phyloP scores from a whole-genome alignment of 2,797 vertebrate species.

The Gobio occitaniae region DNA sequence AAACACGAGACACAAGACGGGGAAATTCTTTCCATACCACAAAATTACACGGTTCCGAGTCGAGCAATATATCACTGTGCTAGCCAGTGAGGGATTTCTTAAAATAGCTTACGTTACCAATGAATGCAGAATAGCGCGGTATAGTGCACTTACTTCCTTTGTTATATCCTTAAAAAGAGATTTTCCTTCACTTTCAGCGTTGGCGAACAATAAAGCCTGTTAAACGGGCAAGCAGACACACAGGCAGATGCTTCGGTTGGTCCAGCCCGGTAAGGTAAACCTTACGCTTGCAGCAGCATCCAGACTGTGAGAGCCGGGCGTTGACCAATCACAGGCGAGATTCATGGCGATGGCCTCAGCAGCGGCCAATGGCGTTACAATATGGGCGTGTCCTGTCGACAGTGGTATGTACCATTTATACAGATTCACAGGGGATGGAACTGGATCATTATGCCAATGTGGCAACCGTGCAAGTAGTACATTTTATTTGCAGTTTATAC shows the following conservation, averaged over 20 bases:
- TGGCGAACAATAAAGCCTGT: slow-evolving; percentile 61
- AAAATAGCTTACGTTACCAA: background rate
- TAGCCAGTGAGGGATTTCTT: background rate
- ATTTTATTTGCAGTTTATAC: no score
- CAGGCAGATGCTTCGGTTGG: slow-evolving; percentile 75
- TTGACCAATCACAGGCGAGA: slow-evolving; percentile 73
- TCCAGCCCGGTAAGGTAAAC: slow-evolving; percentile 65
- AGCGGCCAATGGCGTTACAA: slow-evolving; percentile 71
- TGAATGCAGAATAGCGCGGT: background rate
- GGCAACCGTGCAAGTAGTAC: background rate
- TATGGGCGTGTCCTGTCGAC: slow-evolving; percentile 69
- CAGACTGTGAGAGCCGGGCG: slow-evolving; percentile 59
- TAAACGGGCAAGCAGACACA: slow-evolving; percentile 64
- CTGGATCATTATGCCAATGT: background rate
- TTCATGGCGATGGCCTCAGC: slow-evolving; percentile 56
- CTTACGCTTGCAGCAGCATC: slow-evolving; percentile 73
- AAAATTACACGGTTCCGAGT: slow-evolving; percentile 21
- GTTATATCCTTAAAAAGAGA: slow-evolving; percentile 35
- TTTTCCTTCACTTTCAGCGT: slow-evolving; percentile 33
- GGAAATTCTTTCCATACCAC: slow-evolving; percentile 12
- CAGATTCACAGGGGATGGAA: slow-evolving; percentile 31
- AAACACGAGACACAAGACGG: background rate
- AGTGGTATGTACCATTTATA: slow-evolving; percentile 70
- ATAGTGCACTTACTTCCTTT: slow-evolving; percentile 50
- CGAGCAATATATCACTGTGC: background rate